Conservation (phyloP, 2,113 vertebrate species). For the Saccopteryx leptura region DNA sequence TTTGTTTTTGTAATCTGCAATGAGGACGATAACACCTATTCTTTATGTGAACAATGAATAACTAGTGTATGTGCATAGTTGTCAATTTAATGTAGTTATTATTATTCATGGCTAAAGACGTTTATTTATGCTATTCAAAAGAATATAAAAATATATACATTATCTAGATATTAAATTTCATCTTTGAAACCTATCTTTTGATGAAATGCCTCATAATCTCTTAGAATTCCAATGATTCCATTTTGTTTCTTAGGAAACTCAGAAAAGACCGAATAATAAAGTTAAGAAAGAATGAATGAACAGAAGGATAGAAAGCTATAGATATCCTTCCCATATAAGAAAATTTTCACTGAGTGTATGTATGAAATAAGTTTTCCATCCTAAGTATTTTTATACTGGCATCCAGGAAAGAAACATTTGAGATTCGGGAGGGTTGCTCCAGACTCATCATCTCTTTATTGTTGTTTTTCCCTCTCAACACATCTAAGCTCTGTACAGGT, state of each 20-base stretch:
- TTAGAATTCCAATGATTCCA: neutral
- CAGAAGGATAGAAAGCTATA: neutral
- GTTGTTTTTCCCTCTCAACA: slow-evolving; percentile 20
- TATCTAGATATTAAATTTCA: slow-evolving; percentile 5
- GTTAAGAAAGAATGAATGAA: neutral
- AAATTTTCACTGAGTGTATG: neutral
- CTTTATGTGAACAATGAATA: neutral
- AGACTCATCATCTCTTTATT: neutral
- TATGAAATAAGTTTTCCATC: neutral
- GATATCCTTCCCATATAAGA: neutral
- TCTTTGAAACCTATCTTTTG: neutral
- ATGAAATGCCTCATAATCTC: neutral
- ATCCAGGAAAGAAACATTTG: neutral
- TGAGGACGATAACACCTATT: neutral
- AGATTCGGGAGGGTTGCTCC: neutral
- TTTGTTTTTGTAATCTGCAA: neutral
- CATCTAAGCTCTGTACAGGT: neutral
- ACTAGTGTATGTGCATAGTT: neutral
- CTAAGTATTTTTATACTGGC: neutral
- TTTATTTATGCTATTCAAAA: neutral
- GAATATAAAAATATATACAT: neutral
- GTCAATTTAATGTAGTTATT: neutral
- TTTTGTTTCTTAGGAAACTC: slow-evolving; percentile 42
- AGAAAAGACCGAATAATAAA: neutral
- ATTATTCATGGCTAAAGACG: neutral